phyloP scores from a whole-genome alignment of 2,113 vertebrate species.

The Campylomormyrus numenius region DNA sequence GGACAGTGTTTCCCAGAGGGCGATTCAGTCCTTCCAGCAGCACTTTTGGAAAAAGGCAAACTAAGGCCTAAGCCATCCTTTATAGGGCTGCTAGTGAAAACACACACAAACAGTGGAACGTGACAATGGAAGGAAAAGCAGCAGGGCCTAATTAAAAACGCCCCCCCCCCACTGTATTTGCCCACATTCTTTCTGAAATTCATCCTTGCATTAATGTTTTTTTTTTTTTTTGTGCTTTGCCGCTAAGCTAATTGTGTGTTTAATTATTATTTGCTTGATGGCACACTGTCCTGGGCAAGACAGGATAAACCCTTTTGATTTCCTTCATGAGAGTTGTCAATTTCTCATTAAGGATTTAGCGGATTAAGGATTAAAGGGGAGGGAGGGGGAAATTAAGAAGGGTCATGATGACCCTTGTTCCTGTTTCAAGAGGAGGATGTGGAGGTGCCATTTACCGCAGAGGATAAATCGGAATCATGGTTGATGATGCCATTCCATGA shows the following conservation, averaged over 20 bases:
- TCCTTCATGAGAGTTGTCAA: conserved; percentile 46
- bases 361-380: conserved; percentile 38
- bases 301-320: conserved; percentile 35
- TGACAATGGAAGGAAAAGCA: neutral
- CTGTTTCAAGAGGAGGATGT: conserved; percentile 17
- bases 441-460: conserved; percentile 11
- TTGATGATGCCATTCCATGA: neutral
- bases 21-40: neutral
- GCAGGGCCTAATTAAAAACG: neutral
- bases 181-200: conserved; percentile 31
- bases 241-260: conserved; percentile 47
- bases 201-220: conserved; percentile 36
- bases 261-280: conserved; percentile 45
- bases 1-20: conserved; percentile 52
- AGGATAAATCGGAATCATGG: neutral
- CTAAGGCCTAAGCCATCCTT: conserved; percentile 1
- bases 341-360: conserved; percentile 46
- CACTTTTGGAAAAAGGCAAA: neutral
- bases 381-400: conserved; percentile 21
- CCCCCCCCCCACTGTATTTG: neutral
- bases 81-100: neutral
- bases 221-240: conserved; percentile 38
- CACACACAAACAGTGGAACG: neutral
- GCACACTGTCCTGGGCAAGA: conserved; percentile 34
- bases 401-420: conserved; percentile 18